Evolutionary conservation across 2,888 invertebrate species (phyloP), one percentile per base, ranked within the genome.

Genomic region (Rutpela maculata): DNA sequence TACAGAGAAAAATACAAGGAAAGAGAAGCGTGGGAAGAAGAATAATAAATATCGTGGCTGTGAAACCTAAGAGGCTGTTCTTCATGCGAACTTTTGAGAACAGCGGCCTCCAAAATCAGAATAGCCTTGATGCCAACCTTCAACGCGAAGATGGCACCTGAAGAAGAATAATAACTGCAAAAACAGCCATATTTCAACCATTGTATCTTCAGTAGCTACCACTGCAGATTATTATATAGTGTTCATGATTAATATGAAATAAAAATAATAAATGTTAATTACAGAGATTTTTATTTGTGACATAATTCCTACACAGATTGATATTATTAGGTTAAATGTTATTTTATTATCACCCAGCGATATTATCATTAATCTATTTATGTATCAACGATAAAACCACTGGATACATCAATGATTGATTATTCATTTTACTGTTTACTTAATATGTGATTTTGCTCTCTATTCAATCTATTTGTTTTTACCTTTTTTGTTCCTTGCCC

Each of bases 251-350:
- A 50, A n/a, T 7, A 50, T 50, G n/a, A 7, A 50, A n/a, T 12
- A 50, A 7, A 2, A 50, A 50, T 50, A 50, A 50, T n/a, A 50
- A 1, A 3, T 15, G 15, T 50, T 50, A 50, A 50, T 50, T 50
- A 50, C 50, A n/a, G 12, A 43, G 50, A n/a, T 17, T 43, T 11
- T 43, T 11, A 43, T 43, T 50, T 50, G 50, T 50, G n/a, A 15
- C 43, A 43, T 43, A 43, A 43, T 43, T 43, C 15, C 43, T 43
- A 50, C 50, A n/a, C 50, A 50, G 4, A 43, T 15, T 50, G 50
- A n/a, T 50, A 50, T 50, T 43, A 15, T 43, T 50, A n/a, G 50
- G 50, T 50, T 50, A 50, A 50, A 50, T 50, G 50, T 50, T 50
- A 50, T n/a, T 50, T 50, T 50, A 50, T 43, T 43, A 43, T 43